Evolutionary conservation across 2,888 invertebrate species (phyloP).

Genomic region (Synanthedon myopaeformis): DNA sequence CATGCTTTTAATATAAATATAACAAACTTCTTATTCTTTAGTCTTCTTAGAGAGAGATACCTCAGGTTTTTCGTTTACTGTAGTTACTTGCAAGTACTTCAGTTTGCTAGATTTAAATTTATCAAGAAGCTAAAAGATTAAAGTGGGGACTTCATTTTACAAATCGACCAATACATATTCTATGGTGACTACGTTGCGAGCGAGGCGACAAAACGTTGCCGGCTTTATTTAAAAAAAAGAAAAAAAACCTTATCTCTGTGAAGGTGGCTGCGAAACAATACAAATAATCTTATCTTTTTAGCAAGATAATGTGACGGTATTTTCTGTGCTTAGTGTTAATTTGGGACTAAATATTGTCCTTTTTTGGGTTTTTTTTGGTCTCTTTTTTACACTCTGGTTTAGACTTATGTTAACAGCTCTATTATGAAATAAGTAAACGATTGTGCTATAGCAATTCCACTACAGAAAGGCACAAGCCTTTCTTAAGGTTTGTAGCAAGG

Average conservation of each 20-base stretch:
- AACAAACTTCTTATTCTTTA: too few species aligned
- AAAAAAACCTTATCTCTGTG: constrained; percentile 26
- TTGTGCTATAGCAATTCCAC: too few species aligned
- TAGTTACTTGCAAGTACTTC: neutral
- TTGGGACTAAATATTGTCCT: constrained; percentile 29
- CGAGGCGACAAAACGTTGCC: constrained; percentile 35
- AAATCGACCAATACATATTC: neutral
- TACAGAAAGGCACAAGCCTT: too few species aligned
- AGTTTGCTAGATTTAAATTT: neutral
- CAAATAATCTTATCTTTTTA: constrained; percentile 34
- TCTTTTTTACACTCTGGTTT: too few species aligned
- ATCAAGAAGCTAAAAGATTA: neutral
- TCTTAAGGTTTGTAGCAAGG: too few species aligned
- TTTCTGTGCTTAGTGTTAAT: constrained; percentile 43
- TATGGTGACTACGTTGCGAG: constrained; percentile 1
- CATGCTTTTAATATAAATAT: too few species aligned
- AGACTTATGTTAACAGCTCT: too few species aligned
- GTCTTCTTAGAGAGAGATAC: too few species aligned
- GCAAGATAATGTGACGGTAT: constrained; percentile 26
- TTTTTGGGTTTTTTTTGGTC: constrained; percentile 8
- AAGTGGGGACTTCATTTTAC: neutral
- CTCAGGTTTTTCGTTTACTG: too few species aligned
- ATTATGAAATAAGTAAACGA: too few species aligned
- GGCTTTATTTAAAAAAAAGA: constrained; percentile 7
- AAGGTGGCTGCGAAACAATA: constrained; percentile 31